Evolutionary conservation across 2,113 vertebrate genomes (phyloP), one percentile per base, ranked within the genome.

Genomic region (Oreochromis tanganicae): DNA sequence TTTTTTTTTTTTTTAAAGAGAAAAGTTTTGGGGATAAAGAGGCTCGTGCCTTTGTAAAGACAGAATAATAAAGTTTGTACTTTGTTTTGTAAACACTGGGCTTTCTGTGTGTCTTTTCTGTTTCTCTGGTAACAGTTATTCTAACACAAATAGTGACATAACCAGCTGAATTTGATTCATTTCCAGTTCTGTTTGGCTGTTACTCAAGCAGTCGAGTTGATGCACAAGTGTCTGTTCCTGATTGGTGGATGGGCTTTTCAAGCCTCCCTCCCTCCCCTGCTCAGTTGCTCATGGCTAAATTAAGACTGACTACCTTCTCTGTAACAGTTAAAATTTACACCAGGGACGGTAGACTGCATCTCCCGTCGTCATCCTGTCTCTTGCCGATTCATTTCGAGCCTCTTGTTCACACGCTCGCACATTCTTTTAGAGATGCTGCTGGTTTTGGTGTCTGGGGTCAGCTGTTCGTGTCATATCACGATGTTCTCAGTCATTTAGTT

Each of bases 41-140:
- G 98, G 98, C 98, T 96, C 81, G 96, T 97, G 98, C 98, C 98
- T 99, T 99, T 99, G 98, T 98, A 99, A 99, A 99, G 97, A 98
- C 97, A 98, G 97, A 97, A 98, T 98, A 99, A 99, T 99, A 99
- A 99, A 99, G 97, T 99, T 99, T 99, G 98, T 99, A 99, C 98
- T 96, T 96, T 95, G 93, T 97, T 97, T 96, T 97, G 95, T 97
- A 96, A 89, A 92, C 83, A 63, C 88, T 88, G 59, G 75, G 82
- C 79, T 50, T 9, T 56, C 83, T 90, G 12, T 36, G 63, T 85
- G 24, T 85, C 6, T 83, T 57, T 83, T 75, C 34, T 54, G 48
- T 83, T 73, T 9, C 7, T 55, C 16, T 59, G 10, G 13, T 73
- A 27, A 24, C 19, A 5, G 11, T 5, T n/a, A n/a, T 71, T 68